Base-by-base conservation (phyloP, 2,888 invertebrate genomes). In the Sminthurinus aureus region DNA sequence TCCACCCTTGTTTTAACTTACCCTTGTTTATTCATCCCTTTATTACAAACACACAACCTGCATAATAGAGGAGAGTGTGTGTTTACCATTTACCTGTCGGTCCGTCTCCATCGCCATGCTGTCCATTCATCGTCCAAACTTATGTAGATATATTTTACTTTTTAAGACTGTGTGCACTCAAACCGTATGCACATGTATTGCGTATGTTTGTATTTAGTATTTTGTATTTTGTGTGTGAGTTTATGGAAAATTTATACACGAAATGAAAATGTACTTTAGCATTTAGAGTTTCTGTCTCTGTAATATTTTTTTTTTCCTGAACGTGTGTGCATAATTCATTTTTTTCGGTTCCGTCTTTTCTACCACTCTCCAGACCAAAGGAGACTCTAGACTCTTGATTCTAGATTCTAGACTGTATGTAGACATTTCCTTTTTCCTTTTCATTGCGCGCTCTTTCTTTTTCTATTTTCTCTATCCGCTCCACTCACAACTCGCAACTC, bases 1-100 rank as follows among this genome's bases (percentile, higher is more conserved):
- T 58, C 74, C 81, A 64, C 81, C 81, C 75, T 81, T 75, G 26
- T 38, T 81, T 76, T 81, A 58, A 58, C 52, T 81, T 81, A 74
- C 38, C n/a, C 73, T n/a, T 73, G 22, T 15, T 15, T 64, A 64
- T 22, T 67, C 67, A 67, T 67, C 20, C 67, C 67, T 64, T 64
- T 71, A 71, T 18, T 58, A 71, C 71, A 24, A 4, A 24, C 52
- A 71, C 69, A 51, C 38, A 38, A 26, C 51, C 9, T 38, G 6
- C 38, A 38, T 38, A 38, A 38, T 38, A 38, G 3, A 38, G 6
- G 38, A 4, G 38, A 4, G 38, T 38, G 38, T 38, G 38, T 38
- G 38, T 38, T 38, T 38, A 38, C 38, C 38, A 38, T 38, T n/a
- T 76, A 22, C 73, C 58, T 80, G 52, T 75, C 81, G 74, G 74